Conservation (phyloP, 35 echinoderm and acorn worm species). For the Antedon bifida region DNA sequence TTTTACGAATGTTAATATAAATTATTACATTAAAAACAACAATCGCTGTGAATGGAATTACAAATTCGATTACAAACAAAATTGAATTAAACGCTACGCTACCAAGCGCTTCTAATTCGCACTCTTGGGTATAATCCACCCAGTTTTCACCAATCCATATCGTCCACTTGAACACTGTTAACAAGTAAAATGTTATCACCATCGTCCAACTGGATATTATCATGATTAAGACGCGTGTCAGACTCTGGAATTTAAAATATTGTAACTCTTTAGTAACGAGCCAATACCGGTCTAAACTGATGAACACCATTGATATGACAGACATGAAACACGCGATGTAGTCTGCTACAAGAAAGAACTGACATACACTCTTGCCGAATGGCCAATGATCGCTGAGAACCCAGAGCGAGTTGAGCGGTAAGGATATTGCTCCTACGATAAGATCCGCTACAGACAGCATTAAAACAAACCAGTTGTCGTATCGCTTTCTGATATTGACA, state of each 20-base stretch:
- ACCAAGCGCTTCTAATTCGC: conserved; percentile 23
- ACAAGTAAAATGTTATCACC: neutral
- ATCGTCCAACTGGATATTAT: neutral
- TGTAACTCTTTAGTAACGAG: conserved; percentile 15
- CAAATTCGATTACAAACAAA: conserved; percentile 5
- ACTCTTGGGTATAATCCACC: conserved; percentile 13
- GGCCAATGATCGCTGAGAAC: conserved; percentile 16
- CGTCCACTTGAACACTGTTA: conserved; percentile 18
- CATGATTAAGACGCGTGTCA: neutral
- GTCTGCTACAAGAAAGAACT: conserved; percentile 11
- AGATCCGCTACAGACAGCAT: conserved; percentile 29
- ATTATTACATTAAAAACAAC: neutral
- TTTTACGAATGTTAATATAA: neutral
- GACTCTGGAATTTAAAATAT: conserved; percentile 13
- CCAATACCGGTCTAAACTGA: conserved; percentile 19
- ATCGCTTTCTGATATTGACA: neutral
- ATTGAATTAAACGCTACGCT: conserved; percentile 1
- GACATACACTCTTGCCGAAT: conserved; percentile 22
- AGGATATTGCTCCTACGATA: conserved; percentile 10
- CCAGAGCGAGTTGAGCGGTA: conserved; percentile 17
- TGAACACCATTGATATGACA: neutral
- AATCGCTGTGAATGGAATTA: conserved; percentile 8
- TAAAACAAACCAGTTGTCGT: conserved; percentile 28
- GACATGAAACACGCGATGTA: conserved; percentile 13
- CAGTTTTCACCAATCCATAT: neutral